Evolutionary conservation across 2,113 vertebrate species (phyloP).

Genomic region (Columba janthina): DNA sequence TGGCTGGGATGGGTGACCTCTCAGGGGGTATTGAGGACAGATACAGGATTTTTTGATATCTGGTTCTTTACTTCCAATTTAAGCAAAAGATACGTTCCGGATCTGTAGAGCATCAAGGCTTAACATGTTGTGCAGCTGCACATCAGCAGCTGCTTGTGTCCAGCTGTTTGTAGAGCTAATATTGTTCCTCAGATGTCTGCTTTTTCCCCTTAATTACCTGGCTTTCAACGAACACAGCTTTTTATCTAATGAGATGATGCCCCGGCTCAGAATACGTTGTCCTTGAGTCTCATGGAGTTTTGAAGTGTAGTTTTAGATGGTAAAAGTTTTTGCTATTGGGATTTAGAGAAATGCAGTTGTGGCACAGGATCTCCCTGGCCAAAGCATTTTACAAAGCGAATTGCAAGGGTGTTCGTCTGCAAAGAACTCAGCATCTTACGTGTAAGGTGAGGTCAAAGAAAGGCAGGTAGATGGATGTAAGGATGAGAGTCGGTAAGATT

Average conservation of each 20-base stretch:
- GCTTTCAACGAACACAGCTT: neutral
- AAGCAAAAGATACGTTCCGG: neutral
- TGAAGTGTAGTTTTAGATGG: neutral
- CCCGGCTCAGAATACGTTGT: neutral
- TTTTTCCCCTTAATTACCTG: neutral
- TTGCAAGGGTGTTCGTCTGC: neutral
- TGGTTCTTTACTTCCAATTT: neutral
- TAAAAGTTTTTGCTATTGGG: neutral
- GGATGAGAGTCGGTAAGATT: neutral
- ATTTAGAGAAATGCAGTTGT: neutral
- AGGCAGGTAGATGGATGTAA: neutral
- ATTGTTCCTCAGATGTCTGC: neutral
- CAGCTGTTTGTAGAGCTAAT: conserved; percentile 37
- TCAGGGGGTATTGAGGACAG: neutral
- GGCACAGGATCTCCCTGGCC: neutral
- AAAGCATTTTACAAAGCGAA: neutral
- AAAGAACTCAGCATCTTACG: neutral
- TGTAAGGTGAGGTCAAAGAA: neutral
- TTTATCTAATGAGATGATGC: conserved; percentile 1
- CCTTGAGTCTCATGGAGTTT: neutral
- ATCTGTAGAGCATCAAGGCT: neutral
- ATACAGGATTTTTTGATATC: neutral
- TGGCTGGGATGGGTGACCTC: neutral
- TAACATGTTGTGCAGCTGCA: neutral
- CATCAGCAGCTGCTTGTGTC: conserved; percentile 16